Percentiles rank a stretch among this genome's conserved stretches.
These are phyloP conservation scores for Cordilura impudica DNA, from an alignment of 2,888 invertebrate species.

Conservation along the genomic window DNA sequence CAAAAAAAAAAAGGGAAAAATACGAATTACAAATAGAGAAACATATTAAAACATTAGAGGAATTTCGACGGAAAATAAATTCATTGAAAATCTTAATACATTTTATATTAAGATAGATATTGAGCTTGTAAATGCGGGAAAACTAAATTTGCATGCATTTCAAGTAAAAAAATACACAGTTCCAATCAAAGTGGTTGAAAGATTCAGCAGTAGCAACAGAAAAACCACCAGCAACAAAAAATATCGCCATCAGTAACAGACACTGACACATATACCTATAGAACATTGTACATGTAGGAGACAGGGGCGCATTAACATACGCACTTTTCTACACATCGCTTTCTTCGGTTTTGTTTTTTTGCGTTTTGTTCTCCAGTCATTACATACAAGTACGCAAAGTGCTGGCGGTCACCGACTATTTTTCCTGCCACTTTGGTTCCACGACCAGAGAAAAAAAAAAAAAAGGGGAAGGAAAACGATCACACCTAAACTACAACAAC, in stretches of 20 bases:
- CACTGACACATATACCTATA: slow-evolving; percentile 16
- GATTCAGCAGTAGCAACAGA: neutral
- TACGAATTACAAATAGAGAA: neutral
- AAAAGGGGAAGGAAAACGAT: too few species aligned
- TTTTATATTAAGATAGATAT: slow-evolving; percentile 53
- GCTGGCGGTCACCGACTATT: slow-evolving; percentile 26
- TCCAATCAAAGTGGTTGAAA: neutral
- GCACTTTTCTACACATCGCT: slow-evolving; percentile 3
- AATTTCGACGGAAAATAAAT: neutral
- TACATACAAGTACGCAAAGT: slow-evolving; percentile 39
- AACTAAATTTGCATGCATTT: neutral
- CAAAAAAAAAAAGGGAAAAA: neutral
- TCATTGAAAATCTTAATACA: slow-evolving; percentile 47
- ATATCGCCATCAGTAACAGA: slow-evolving; percentile 14
- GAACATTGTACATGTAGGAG: neutral
- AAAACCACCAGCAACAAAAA: neutral
- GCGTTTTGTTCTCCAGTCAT: neutral
- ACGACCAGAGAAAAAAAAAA: too few species aligned
- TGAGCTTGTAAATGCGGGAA: slow-evolving; percentile 54
- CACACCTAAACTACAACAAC: too few species aligned
- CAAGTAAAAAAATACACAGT: neutral
- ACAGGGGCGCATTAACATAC: slow-evolving; percentile 25
- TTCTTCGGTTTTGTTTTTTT: neutral
- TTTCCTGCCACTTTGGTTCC: neutral
- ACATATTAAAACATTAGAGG: neutral